These are phyloP conservation scores for Heliconius sara DNA, from an alignment of 2,888 invertebrate genomes.

Conservation along the genomic window DNA sequence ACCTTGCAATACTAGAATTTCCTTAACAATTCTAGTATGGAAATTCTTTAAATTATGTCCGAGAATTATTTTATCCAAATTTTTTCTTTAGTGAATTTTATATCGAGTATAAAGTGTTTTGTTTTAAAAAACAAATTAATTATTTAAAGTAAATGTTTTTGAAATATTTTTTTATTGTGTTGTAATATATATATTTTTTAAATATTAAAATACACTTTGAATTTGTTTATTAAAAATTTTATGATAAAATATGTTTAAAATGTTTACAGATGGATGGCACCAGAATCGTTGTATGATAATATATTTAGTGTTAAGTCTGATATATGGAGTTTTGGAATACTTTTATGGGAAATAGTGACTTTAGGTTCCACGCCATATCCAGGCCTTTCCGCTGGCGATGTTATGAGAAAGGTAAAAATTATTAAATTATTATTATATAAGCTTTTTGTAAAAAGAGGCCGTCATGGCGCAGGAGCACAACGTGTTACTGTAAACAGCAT, in stretches of 20 bases:
- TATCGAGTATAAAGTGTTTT: background rate
- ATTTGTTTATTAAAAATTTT: background rate
- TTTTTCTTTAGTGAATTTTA: background rate
- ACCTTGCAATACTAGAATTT: background rate
- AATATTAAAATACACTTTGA: background rate
- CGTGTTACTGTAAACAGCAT: too few species aligned
- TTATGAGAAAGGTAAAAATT: constrained; percentile 90
- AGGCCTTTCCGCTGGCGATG: constrained; percentile 94
- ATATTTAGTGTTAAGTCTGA: constrained; percentile 97
- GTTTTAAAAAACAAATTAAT: background rate
- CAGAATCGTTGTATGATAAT: constrained; percentile 96
- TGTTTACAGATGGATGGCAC: constrained; percentile 94
- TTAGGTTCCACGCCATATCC: constrained; percentile 98
- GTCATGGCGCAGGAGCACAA: too few species aligned
- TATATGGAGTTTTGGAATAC: constrained; percentile 97
- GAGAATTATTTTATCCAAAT: background rate
- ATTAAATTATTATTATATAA: background rate
- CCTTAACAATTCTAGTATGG: background rate
- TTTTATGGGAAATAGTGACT: constrained; percentile 98
- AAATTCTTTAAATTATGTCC: background rate
- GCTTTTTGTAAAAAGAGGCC: background rate
- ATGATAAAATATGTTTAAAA: background rate
- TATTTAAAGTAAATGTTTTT: background rate
- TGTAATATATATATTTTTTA: background rate
- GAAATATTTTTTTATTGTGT: too few species aligned